These are phyloP conservation scores for Phenacoccus solenopsis DNA, from an alignment of 1,140 invertebrate species.

Conservation along the genomic window DNA sequence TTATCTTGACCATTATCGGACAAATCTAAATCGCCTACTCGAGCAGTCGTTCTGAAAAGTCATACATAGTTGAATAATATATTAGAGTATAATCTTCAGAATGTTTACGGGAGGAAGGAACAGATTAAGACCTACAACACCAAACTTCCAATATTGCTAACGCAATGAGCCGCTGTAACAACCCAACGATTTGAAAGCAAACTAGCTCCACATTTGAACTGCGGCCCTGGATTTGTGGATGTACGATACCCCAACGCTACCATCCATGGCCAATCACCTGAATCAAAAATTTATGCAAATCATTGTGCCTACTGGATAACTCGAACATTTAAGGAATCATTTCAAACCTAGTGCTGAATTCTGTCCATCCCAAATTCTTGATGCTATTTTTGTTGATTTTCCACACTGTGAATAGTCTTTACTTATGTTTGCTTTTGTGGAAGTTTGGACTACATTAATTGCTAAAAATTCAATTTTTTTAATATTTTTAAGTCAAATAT, in stretches of 20 bases:
- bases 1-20: constrained; percentile 30
- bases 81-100: background rate
- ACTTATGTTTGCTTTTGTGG: too few relatives aligned
- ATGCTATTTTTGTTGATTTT: background rate
- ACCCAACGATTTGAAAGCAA: constrained; percentile 44
- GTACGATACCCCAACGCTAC: constrained; percentile 42
- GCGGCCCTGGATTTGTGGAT: constrained; percentile 27
- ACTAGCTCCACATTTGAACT: constrained; percentile 50
- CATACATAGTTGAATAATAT: background rate
- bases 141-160: background rate
- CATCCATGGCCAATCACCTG: constrained; percentile 29
- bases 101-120: too few relatives aligned
- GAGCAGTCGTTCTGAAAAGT: constrained; percentile 24
- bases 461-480: too few relatives aligned
- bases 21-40: constrained; percentile 34
- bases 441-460: too few relatives aligned
- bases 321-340: background rate
- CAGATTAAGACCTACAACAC: constrained; percentile 14
- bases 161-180: constrained; percentile 18
- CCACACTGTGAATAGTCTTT: background rate
- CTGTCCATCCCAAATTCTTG: background rate
- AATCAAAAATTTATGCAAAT: background rate
- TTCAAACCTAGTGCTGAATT: background rate
- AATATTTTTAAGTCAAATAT: too few relatives aligned
- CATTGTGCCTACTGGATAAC: background rate